phyloP scores from a whole-genome alignment of 1,140 invertebrate species.

The Laupala kohalensis region DNA sequence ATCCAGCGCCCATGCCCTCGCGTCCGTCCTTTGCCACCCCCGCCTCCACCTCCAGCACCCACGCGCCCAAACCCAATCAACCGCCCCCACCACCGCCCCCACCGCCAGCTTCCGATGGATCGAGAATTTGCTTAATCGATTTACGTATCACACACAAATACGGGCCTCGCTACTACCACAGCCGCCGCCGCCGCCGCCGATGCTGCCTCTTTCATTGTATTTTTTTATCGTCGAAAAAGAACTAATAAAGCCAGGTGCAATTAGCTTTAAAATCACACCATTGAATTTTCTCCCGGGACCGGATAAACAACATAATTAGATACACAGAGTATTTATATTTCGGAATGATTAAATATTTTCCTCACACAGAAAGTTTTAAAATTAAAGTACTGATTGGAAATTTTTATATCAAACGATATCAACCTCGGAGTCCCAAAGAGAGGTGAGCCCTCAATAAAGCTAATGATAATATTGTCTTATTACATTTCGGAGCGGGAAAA shows the following conservation, averaged over 20 bases:
- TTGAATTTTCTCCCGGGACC: not conserved
- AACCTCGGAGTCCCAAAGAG: not conserved
- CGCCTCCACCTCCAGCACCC: not conserved
- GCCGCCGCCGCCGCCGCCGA: too few species aligned
- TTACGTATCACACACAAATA: not conserved
- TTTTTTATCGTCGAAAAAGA: not conserved
- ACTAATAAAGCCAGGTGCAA: not conserved
- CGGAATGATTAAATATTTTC: not conserved
- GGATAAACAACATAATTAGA: not conserved
- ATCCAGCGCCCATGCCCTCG: slow-evolving; percentile 2
- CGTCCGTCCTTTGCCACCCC: not conserved
- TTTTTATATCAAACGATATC: not conserved
- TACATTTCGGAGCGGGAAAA: not conserved
- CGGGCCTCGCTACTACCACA: not conserved
- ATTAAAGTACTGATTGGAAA: not conserved
- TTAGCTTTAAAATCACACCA: not conserved
- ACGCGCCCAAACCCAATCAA: not conserved
- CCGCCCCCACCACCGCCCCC: too few species aligned
- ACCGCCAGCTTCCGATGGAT: not conserved
- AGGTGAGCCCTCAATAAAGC: not conserved
- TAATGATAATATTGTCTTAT: not conserved
- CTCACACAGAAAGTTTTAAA: not conserved
- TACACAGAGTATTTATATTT: not conserved
- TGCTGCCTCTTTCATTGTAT: not conserved
- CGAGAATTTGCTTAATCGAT: not conserved